Evolutionary conservation across 2,888 invertebrate species (phyloP), one percentile per base, ranked within the genome.

Genomic region (Zele albiditarsus): DNA sequence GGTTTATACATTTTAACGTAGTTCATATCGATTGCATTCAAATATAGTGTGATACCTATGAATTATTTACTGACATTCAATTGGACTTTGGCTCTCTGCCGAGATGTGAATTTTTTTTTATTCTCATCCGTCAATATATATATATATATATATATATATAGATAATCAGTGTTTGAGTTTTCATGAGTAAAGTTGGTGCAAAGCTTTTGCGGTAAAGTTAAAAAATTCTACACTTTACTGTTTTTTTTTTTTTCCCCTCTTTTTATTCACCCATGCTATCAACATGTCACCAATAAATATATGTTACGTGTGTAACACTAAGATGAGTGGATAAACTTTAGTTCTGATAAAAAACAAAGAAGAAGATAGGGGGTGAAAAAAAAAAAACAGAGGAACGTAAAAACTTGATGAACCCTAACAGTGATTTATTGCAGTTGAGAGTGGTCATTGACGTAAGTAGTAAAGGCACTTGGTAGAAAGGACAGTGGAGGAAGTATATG

Each of bases 401-500:
- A 5, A 53, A 53, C 20, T 20, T 20, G 20, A 53, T 53, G 53
- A 23, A 20, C 8, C 53, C 53, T 53, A 53, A 53, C 8, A 20
- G 20, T 53, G 53, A 53, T 53, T 53, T 53, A 53, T 20, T 53
- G 10, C 53, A 23, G 23, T 20, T 4, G 53, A 23, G 53, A 53
- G 8, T 20, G 8, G 23, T 1, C 20, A 68, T 68, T 68, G 68
- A 68, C 53, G 68, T 68, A 53, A 68, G 53, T 57, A 49, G 31
- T 68, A 3, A 20, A 49, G 31, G 68, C 20, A 27, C 68, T 69
- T 58, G 46, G n/a, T 28, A 71, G 46, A 28, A 62, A 62, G 58
- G 14, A 71, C 60, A 63, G 25, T 71, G 62, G 20, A 3, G 38
- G 10, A 14, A 38, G 65, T n/a, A 23, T 46, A 46, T 20, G n/a